Conservation (phyloP, 1,140 invertebrate genomes). For the Glossosoma conforme region DNA sequence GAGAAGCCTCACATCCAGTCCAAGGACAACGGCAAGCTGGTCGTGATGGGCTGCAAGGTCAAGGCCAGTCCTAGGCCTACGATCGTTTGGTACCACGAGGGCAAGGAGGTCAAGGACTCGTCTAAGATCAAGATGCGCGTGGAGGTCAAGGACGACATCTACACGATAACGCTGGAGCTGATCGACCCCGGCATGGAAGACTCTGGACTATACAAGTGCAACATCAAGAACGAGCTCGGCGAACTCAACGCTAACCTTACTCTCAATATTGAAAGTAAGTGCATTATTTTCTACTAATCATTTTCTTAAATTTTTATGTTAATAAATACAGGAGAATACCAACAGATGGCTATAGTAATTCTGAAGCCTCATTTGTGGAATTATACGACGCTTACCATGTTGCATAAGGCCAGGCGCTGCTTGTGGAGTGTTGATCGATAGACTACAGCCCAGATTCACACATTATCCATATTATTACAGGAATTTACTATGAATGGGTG, state of each 20-base stretch:
- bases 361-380: no score
- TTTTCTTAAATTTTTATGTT: no score
- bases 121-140: slow-evolving; percentile 75
- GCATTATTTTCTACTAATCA: no score
- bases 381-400: no score
- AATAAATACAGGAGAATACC: no score
- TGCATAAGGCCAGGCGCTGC: no score
- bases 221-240: slow-evolving; percentile 92
- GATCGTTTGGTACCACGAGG: slow-evolving; percentile 89
- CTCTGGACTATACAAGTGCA: slow-evolving; percentile 97
- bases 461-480: no score
- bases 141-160: slow-evolving; percentile 78
- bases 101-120: slow-evolving; percentile 70
- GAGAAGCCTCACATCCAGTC: slow-evolving; percentile 94
- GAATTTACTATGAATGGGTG: no score
- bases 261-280: slow-evolving; percentile 95
- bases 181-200: slow-evolving; percentile 91
- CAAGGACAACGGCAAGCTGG: slow-evolving; percentile 89
- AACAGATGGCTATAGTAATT: no score
- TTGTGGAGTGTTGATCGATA: no score
- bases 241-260: slow-evolving; percentile 96
- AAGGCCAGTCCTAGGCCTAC: slow-evolving; percentile 90
- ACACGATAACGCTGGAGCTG: slow-evolving; percentile 85
- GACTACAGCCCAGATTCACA: no score
- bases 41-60: slow-evolving; percentile 97